Evolutionary conservation across 1,140 invertebrate genomes (phyloP), one percentile per base, ranked within the genome.

Genomic region (Aphelenchoides avenae): DNA sequence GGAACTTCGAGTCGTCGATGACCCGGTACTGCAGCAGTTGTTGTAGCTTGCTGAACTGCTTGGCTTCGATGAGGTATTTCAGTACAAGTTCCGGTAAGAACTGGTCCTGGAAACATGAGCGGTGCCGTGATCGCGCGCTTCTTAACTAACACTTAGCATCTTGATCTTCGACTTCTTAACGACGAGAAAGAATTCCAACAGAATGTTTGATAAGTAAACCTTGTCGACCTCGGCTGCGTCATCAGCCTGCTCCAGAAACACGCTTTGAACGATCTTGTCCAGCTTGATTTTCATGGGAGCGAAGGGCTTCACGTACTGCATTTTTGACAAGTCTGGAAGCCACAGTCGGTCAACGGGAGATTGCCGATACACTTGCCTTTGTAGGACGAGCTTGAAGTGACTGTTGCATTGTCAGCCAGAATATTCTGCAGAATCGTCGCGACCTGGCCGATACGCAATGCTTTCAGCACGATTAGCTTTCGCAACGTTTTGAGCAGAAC

Each of bases 1-100:
- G 37, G 5, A 43, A 30, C 63, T 63, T 63, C 2, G 61, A 68
- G 36, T 63, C 61, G 33, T 68, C 65, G 22, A 63, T 64, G 2
- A 63, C 61, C n/a, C 65, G 40, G 34, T 63, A 63, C 50, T 63
- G 61, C 6, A 63, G 29, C 4, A 68, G 40, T 37, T 63, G 61
- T 33, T 63, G 54, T 5, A 63, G 64, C 43, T 63, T 63, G 20
- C 62, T 49, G 18, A 63, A 51, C 33, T 63, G 34, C 9, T 53
- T 30, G 24, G 61, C 61, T 13, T 13, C 13, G 18, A 36, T 36
- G 34, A 36, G 18, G 18, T 36, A 36, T 36, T 36, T 34, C n/a
- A 51, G 20, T 5, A 51, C n/a, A 40, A 51, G 24, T 5, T 51
- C 48, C 48, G 48, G 48, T 15, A 51, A 50, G 15, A 46, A 51